Base-by-base conservation (phyloP, 2,888 invertebrate genomes). In the Cheilosia grossa region DNA sequence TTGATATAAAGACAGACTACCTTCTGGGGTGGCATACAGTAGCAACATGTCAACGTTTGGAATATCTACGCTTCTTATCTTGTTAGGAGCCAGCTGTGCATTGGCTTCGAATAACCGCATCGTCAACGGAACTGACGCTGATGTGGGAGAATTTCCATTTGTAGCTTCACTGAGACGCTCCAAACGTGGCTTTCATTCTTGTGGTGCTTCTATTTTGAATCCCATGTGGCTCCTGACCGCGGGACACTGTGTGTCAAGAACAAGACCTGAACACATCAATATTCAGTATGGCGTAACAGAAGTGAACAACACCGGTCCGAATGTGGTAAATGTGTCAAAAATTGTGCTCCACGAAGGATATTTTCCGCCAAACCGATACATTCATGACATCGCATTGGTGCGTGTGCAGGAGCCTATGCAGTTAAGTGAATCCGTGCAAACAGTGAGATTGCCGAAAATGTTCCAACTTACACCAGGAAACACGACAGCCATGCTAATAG, bases 191-290 rank as follows among this genome's bases (percentile, higher is more conserved):
- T 88, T 88, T 17, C 92, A 91, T 58, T 88, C 88, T 1, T 91
- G 91, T 64, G 91, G 92, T 6, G 90, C 87, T 9, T 89, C 91
- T 0, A 83, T 91, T 37, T 58, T 91, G 1, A 91, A 90, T 70
- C 88, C 88, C 2, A 72, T 87, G 54, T 92, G 91, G 91, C 87
- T 89, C 3, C 80, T 92, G 13, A 92, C 91, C 0, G 91, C 91
- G 9, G 91, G 89, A 0, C 92, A 92, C 69, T 92, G 91, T 86
- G 91, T 91, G 4, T 81, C 82, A 0, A 72, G 86, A 56, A 49
- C 85, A 1, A 54, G 19, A 4, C 89, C 91, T 0, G 75, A 72
- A 47, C 83, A 86, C 51, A 27, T 91, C 1, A 89, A 89, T 49
- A 70, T 92, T 10, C 91, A 91, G 77, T 91, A 89, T 37, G 91